Percentiles rank a stretch among this genome's conserved stretches.
Evolutionary conservation across 2,888 invertebrate species (phyloP).

Genomic region (Eupeodes luniger): DNA sequence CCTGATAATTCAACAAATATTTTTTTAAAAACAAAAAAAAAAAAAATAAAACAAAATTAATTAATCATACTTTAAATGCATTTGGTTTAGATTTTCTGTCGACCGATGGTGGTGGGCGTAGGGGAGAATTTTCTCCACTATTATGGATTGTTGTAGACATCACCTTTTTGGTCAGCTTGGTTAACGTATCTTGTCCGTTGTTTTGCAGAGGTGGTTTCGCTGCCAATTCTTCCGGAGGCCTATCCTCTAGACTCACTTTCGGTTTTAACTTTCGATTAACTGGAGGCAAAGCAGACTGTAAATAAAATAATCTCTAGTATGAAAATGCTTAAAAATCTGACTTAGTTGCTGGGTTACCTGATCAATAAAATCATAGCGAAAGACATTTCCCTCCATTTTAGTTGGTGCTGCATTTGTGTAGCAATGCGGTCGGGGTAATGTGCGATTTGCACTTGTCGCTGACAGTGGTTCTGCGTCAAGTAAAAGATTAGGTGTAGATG

Average conservation of each 20-base stretch:
- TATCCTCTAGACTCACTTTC: constrained; percentile 81
- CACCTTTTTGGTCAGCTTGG: constrained; percentile 56
- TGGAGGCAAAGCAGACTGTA: constrained; percentile 86
- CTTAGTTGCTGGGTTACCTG: constrained; percentile 75
- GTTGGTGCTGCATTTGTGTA: constrained; percentile 86
- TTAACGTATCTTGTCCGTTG: constrained; percentile 77
- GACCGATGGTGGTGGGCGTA: constrained; percentile 86
- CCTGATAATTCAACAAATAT: constrained; percentile 1
- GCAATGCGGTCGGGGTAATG: constrained; percentile 83
- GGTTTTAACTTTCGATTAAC: constrained; percentile 94
- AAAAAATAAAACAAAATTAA: not conserved
- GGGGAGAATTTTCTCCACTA: constrained; percentile 70
- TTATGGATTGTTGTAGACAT: constrained; percentile 54
- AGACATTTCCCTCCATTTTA: constrained; percentile 84
- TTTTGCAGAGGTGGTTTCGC: constrained; percentile 81
- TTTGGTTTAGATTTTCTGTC: constrained; percentile 88
- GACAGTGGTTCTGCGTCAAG: constrained; percentile 77
- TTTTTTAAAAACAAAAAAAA: not conserved
- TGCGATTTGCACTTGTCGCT: constrained; percentile 77
- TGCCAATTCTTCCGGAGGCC: constrained; percentile 81
- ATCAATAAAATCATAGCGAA: constrained; percentile 85
- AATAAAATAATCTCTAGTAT: not conserved
- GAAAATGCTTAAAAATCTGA: not conserved
- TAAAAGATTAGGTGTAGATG: constrained; percentile 83
- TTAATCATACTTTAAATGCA: constrained; percentile 83